phyloP scores from a whole-genome alignment of 2,797 vertebrate species.

The Notoglanidium macrostoma region DNA sequence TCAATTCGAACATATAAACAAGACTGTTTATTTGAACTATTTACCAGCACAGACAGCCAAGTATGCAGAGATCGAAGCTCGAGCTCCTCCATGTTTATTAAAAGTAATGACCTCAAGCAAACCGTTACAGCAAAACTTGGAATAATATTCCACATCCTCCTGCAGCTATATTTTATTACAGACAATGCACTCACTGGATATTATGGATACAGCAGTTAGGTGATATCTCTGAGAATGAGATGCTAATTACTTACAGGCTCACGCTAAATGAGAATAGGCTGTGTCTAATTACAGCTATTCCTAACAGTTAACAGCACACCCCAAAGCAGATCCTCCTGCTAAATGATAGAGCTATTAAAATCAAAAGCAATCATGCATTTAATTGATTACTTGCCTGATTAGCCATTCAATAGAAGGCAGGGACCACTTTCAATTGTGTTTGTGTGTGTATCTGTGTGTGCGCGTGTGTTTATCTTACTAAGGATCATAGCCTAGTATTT shows the following conservation, averaged over 20 bases:
- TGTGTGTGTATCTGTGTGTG: slow-evolving; percentile 1
- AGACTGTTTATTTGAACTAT: slow-evolving; percentile 33
- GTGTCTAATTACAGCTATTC: slow-evolving; percentile 60
- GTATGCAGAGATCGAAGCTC: slow-evolving; percentile 39
- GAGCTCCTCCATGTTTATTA: slow-evolving; percentile 39
- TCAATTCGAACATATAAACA: slow-evolving; percentile 8
- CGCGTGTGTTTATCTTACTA: slow-evolving; percentile 42
- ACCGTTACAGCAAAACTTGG: not conserved
- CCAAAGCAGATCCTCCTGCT: slow-evolving; percentile 52
- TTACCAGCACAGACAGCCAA: slow-evolving; percentile 22
- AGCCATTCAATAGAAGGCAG: slow-evolving; percentile 55
- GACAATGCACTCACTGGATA: slow-evolving; percentile 46
- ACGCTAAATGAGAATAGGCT: slow-evolving; percentile 59
- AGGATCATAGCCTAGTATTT: slow-evolving; percentile 49
- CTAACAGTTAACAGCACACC: slow-evolving; percentile 57
- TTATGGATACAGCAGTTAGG: slow-evolving; percentile 49
- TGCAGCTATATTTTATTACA: slow-evolving; percentile 38
- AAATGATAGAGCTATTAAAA: slow-evolving; percentile 60
- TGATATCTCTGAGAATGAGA: slow-evolving; percentile 51
- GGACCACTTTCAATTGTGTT: slow-evolving; percentile 48
- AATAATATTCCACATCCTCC: slow-evolving; percentile 9
- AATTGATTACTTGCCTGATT: slow-evolving; percentile 62
- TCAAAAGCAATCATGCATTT: slow-evolving; percentile 57
- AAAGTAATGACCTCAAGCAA: slow-evolving; percentile 35
- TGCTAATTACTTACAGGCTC: slow-evolving; percentile 59